phyloP scores from a whole-genome alignment of 2,797 vertebrate species.

The Phrynocephalus guinanensis region DNA sequence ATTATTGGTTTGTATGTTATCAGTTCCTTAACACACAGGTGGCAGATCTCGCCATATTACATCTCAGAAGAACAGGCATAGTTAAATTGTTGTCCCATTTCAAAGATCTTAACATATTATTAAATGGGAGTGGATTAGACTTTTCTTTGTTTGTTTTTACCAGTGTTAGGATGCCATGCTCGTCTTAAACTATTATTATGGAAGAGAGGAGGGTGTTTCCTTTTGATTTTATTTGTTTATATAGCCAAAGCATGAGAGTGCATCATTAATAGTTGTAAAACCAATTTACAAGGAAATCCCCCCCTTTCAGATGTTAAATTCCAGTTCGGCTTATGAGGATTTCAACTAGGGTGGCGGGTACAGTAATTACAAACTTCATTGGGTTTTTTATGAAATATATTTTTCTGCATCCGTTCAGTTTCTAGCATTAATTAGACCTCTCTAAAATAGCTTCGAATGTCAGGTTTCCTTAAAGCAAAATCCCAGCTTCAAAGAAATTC shows the following conservation, averaged over 20 bases:
- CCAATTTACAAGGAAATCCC: not conserved
- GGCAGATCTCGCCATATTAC: not conserved
- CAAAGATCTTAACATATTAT: not conserved
- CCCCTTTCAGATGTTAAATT: not conserved
- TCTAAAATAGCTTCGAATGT: not conserved
- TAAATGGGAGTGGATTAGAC: not conserved
- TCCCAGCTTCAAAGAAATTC: not conserved
- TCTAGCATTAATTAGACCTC: constrained; percentile 9
- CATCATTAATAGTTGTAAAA: not conserved
- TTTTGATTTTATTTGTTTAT: not conserved
- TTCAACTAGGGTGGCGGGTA: not conserved
- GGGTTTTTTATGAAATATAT: not conserved
- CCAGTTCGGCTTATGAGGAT: not conserved
- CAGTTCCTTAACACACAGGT: too few species aligned
- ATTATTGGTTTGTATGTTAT: not conserved
- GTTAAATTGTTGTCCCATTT: too few species aligned
- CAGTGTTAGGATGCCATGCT: not conserved
- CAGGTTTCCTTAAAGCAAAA: constrained; percentile 7
- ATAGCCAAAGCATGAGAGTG: not conserved
- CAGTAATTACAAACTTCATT: not conserved
- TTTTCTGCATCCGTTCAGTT: not conserved
- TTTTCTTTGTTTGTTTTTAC: not conserved
- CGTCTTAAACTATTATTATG: not conserved
- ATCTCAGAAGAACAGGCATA: not conserved
- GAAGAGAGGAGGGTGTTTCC: not conserved